These are phyloP conservation scores for Cremastinae sp. DNA, from an alignment of 2,888 invertebrate species.

Conservation along the genomic window DNA sequence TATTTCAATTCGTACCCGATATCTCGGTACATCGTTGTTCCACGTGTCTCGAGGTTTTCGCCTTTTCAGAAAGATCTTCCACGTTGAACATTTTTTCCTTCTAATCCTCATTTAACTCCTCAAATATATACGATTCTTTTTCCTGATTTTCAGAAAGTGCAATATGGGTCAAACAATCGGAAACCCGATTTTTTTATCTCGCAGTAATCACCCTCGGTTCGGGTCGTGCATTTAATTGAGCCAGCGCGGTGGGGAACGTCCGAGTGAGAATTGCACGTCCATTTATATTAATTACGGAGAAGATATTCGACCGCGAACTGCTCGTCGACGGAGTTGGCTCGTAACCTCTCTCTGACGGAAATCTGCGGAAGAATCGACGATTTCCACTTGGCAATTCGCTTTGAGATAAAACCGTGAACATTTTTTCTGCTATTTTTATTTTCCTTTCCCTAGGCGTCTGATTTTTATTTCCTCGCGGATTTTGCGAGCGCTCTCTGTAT, in stretches of 20 bases:
- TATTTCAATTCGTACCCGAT: conserved; percentile 73
- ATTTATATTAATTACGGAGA: conserved; percentile 56
- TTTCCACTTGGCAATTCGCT: conserved; percentile 1
- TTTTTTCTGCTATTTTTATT: too few relatives aligned
- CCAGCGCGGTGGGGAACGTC: conserved; percentile 19
- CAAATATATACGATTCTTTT: conserved; percentile 20
- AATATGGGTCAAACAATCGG: not conserved
- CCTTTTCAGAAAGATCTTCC: too few relatives aligned
- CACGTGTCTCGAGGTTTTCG: conserved; percentile 29
- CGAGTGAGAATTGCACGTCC: conserved; percentile 33
- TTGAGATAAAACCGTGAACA: not conserved
- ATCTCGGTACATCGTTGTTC: conserved; percentile 61
- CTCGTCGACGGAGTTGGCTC: conserved; percentile 1
- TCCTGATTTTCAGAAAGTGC: not conserved
- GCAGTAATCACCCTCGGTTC: conserved; percentile 10
- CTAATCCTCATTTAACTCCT: too few relatives aligned
- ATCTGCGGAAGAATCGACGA: too few relatives aligned
- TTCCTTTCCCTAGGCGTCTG: too few relatives aligned
- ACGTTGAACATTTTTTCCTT: too few relatives aligned
- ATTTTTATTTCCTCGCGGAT: too few relatives aligned
- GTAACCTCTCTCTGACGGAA: too few relatives aligned
- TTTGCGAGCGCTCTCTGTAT: too few relatives aligned
- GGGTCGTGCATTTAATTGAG: conserved; percentile 51
- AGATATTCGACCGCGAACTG: conserved; percentile 35
- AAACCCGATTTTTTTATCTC: conserved; percentile 17